Evolutionary conservation across 2,888 invertebrate genomes (phyloP).

Genomic region (Andrena hattorfiana): DNA sequence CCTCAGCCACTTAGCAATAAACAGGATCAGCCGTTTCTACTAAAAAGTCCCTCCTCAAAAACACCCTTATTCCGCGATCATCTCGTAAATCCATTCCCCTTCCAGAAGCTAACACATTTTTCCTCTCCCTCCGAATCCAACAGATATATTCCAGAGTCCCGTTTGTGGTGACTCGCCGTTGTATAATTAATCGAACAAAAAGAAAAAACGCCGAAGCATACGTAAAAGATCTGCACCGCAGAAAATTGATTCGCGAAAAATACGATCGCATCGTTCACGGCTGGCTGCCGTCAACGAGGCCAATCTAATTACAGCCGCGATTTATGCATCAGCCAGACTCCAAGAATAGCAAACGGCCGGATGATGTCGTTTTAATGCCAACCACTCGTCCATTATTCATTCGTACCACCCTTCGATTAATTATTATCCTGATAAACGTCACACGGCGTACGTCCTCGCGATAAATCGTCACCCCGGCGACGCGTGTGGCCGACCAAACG

Average conservation of each 20-base stretch:
- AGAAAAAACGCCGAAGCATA: background rate
- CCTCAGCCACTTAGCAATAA: no score
- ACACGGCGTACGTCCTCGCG: slow-evolving; percentile 35
- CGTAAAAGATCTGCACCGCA: background rate
- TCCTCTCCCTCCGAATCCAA: no score
- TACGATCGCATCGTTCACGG: background rate
- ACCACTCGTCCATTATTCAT: slow-evolving; percentile 65
- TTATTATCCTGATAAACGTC: slow-evolving; percentile 72
- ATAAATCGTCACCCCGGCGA: slow-evolving; percentile 63
- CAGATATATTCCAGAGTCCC: no score
- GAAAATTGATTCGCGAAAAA: background rate
- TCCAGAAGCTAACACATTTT: no score
- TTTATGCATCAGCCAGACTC: slow-evolving; percentile 5
- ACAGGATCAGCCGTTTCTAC: no score
- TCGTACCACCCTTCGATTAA: slow-evolving; percentile 63
- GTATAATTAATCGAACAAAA: no score
- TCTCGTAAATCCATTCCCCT: no score
- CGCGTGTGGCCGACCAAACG: slow-evolving; percentile 55
- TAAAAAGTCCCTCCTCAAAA: no score
- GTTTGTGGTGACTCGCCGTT: no score
- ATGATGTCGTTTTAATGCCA: slow-evolving; percentile 61
- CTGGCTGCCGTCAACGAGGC: background rate
- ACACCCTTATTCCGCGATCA: no score
- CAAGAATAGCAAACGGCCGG: slow-evolving; percentile 38
- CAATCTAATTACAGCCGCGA: slow-evolving; percentile 16